Conservation (phyloP, 2,888 invertebrate genomes). For the Dicyrtomina minuta region DNA sequence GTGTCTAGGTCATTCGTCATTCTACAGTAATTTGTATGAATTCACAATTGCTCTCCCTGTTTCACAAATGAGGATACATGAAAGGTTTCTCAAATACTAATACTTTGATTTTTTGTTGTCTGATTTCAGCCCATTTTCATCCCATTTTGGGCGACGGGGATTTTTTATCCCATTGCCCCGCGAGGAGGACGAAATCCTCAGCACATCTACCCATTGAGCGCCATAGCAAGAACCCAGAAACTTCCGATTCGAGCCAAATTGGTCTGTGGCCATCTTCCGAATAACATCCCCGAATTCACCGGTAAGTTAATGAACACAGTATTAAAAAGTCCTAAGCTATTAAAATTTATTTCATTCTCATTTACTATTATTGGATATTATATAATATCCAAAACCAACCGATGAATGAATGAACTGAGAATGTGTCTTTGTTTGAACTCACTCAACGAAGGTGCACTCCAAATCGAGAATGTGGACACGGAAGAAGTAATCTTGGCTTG, state of each 20-base stretch:
- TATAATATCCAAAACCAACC: too few species aligned
- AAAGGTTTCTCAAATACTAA: too few species aligned
- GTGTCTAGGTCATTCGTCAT: too few species aligned
- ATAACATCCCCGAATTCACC: constrained; percentile 62
- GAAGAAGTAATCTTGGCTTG: constrained; percentile 69
- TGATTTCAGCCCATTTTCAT: constrained; percentile 69
- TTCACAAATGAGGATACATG: too few species aligned
- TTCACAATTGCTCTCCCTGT: too few species aligned
- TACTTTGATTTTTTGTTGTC: background rate
- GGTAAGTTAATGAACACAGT: constrained; percentile 57
- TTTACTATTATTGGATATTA: background rate
- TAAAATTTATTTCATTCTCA: background rate
- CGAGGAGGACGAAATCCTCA: constrained; percentile 57
- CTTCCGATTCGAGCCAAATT: constrained; percentile 65
- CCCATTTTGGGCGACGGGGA: constrained; percentile 72
- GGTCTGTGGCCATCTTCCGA: constrained; percentile 57
- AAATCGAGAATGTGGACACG: constrained; percentile 65
- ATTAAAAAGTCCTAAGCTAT: background rate
- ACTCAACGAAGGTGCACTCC: constrained; percentile 63
- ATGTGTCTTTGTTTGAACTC: too few species aligned
- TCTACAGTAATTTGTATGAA: too few species aligned
- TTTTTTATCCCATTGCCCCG: constrained; percentile 66
- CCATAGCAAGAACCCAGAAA: constrained; percentile 63
- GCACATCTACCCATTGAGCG: constrained; percentile 60
- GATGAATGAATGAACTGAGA: too few species aligned